Base-by-base conservation (phyloP, 2,888 invertebrate species). In the Hypena proboscidalis region DNA sequence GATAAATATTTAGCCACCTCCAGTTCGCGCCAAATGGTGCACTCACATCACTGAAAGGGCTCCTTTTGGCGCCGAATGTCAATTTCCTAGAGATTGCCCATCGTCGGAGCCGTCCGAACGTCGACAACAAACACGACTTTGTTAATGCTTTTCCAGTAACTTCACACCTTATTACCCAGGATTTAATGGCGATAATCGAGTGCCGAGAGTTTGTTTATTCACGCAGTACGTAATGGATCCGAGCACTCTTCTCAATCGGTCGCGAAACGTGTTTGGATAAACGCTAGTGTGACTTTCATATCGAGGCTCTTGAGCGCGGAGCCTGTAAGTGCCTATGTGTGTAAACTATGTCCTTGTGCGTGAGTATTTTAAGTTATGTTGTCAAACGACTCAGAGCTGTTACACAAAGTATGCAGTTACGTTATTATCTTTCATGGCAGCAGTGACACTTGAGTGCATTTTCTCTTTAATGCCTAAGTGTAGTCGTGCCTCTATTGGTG, bases 191-290 rank as follows among this genome's bases (percentile, higher is more conserved):
- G 64, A 73, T 76, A 81, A 79, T 80, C 59, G 74, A 53, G 54
- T 61, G 74, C 45, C 55, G 67, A 74, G 55, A 60, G 55, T 68
- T 64, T 81, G 80, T 82, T 84, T 82, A 80, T 74, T 76, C 77
- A 75, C 71, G 74, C 77, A 79, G 71, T 70, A 62, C 68, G 80
- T 85, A 88, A 85, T 88, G 84, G 81, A 85, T 77, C 73, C 67
- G 72, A 79, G 78, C 80, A 85, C 86, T 87, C 80, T 77, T 80
- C 83, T 81, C 81, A 81, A 84, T 83, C 81, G 81, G 75, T 75
- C 77, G 78, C 71, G 74, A 76, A 85, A 86, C 85, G 77, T 83
- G 85, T 86, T 85, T 84, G 79, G 74, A 79, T 85, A 85, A 84
- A 85, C 74, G 74, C 80, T 80, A 76, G 79, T 82, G 73, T 80